Evolutionary conservation across 1,140 invertebrate genomes (phyloP), one percentile per base, ranked within the genome.

Genomic region (Diprion similis): DNA sequence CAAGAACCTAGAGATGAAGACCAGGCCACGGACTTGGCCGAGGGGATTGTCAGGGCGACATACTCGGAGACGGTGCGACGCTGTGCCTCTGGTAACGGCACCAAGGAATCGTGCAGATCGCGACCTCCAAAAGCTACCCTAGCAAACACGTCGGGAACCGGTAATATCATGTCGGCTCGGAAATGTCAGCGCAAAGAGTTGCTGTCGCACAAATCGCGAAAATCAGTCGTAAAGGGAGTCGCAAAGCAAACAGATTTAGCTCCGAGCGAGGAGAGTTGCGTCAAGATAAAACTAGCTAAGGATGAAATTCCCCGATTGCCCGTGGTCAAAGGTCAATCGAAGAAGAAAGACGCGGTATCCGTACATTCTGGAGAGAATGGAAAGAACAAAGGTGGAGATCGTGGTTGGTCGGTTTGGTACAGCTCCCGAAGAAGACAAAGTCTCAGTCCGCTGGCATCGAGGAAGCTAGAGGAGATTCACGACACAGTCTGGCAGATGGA

Each of bases 1-100:
- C 65, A 15, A n/a, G 75, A 78, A 70, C 8, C 13, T 8, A 73
- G 68, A 19, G 9, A 66, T 4, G 65, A 72, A 19, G 15, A 46
- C 9, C 15, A 24, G 19, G 9, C 0, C 18, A 64, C 45, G 66
- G 19, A 67, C 66, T 67, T 64, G 71, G 19, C 76, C 24, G 37
- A 68, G 10, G 72, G 74, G 4, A 65, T 77, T 0, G 81, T 79
- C 13, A 80, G 76, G 46, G 81, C 81, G 11, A 86, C 83, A 0
- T 86, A 86, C 48, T 86, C 85, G 2, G 85, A 86, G 64, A 86
- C 84, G 1, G 83, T 84, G 2, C 77, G 82, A 69, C 77, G 81
- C 59, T 68, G 18, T 19, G 46, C 46, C 18, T 70, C 46, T 13
- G 13, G 69, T 47, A 59, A 15, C 69, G 15, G 11, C 46, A 15